Base-by-base conservation (phyloP, 2,113 vertebrate genomes). In the Paratilapia polleni region DNA sequence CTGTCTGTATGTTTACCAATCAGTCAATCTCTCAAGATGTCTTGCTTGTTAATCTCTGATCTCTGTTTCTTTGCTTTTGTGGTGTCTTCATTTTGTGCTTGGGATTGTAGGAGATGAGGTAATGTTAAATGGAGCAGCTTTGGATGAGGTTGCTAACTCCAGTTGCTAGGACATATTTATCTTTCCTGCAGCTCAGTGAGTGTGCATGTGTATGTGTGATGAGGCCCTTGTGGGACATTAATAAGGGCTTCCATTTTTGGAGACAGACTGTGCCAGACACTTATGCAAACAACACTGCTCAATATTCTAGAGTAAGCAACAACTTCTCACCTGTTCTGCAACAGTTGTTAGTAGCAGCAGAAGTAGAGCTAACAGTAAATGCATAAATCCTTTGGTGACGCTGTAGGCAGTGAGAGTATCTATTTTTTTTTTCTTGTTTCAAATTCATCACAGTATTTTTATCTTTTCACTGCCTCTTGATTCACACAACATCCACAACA, bases 51-150 rank as follows among this genome's bases (percentile, higher is more conserved):
- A 47, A 89, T 84, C 74, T 83, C 28, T 82, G 60, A 31, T 24
- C 82, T 47, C 14, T 0, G 0, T 82, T 70, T 68, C 2, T 85
- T 57, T 59, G 54, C 2, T 68, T 74, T 76, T 20, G 20, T 19
- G 24, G 15, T 63, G 20, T 78, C 82, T 82, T 57, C 1, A 28
- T 83, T 80, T 77, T 70, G 66, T 82, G 81, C 38, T 74, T 26
- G 62, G 24, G 70, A 78, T 36, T 41, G 47, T 66, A 60, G 3
- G 20, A 56, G 14, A 26, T 13, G 9, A 76, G 41, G 54, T 59
- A 64, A 61, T 89, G 89, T 93, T 93, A 66, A 90, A 91, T 93
- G 77, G 75, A 14, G 77, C 47, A 10, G 80, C 52, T 84, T 87
- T 83, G 77, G 70, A 82, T 77, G 60, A 54, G 83, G 31, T 47